Conservation (phyloP, 2,888 invertebrate genomes). For the Chorisops tibialis region DNA sequence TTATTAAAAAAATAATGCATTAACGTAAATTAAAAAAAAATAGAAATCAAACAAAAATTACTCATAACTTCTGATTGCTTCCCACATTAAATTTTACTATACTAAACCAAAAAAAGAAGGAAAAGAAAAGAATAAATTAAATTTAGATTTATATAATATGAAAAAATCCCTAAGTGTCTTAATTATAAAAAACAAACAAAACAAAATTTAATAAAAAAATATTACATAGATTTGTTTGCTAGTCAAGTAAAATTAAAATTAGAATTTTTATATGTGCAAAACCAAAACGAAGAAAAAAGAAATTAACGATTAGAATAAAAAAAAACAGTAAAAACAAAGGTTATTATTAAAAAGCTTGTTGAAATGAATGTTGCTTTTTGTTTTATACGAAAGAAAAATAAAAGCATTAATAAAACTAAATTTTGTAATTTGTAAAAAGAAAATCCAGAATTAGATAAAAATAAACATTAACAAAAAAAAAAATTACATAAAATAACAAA, state of each 20-base stretch:
- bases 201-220: not conserved
- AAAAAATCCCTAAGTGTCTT: constrained; percentile 24
- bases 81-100: not conserved
- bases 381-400: not conserved
- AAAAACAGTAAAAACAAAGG: not conserved
- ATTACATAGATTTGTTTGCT: not conserved
- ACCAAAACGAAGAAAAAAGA: not conserved
- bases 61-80: no score
- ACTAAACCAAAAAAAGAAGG: constrained; percentile 1
- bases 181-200: constrained; percentile 7
- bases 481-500: no score
- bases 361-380: not conserved
- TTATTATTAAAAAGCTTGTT: not conserved
- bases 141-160: no score
- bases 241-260: not conserved
- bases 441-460: not conserved
- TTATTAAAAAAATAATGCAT: no score
- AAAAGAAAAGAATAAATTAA: not conserved
- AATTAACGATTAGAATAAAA: not conserved
- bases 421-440: not conserved
- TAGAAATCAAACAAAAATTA: no score
- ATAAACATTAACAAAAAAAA: no score
- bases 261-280: constrained; percentile 22
- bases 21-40: no score
- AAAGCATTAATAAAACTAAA: not conserved